A percentile compares a stretch with the other conserved stretches of the same genome.
These are phyloP conservation scores for Drosophila trapezifrons DNA, from an alignment of 1,140 invertebrate genomes.

Conservation along the genomic window DNA sequence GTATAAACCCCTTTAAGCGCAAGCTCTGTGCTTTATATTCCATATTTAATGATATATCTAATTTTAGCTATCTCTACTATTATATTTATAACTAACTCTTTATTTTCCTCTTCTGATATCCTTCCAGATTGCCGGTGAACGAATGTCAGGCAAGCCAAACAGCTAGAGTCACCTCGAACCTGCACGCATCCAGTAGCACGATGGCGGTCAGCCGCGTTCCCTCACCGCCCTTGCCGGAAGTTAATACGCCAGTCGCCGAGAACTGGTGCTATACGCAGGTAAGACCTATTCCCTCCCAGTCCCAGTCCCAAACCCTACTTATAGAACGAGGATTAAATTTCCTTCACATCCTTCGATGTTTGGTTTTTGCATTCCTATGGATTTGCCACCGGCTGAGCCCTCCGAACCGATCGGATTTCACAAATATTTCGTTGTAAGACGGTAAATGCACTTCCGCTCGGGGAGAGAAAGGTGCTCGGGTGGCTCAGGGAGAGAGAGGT, in stretches of 20 bases:
- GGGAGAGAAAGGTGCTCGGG: no score
- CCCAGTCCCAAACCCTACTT: neutral
- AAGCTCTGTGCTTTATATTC: rapidly evolving
- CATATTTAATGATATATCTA: neutral
- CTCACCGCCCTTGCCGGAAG: slow-evolving; percentile 94
- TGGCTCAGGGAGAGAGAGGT: no score
- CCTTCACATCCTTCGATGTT: slow-evolving; percentile 15
- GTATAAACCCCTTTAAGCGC: no score
- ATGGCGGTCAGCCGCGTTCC: slow-evolving; percentile 96
- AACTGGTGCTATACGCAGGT: slow-evolving; percentile 99
- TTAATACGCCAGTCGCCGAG: slow-evolving; percentile 96
- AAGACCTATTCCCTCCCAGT: slow-evolving; percentile 67
- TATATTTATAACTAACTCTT: slow-evolving; percentile 35
- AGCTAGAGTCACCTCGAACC: slow-evolving; percentile 92
- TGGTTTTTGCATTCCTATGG: slow-evolving; percentile 70
- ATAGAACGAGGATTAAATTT: slow-evolving; percentile 58
- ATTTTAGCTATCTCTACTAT: neutral
- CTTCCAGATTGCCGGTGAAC: slow-evolving; percentile 91
- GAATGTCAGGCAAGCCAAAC: slow-evolving; percentile 92
- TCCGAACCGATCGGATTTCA: slow-evolving; percentile 55
- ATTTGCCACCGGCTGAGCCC: slow-evolving; percentile 54
- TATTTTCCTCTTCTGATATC: neutral
- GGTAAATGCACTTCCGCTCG: slow-evolving; percentile 70
- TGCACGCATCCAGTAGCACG: slow-evolving; percentile 89
- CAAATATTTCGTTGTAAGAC: slow-evolving; percentile 46